Percentiles rank a stretch among this genome's conserved stretches.
phyloP scores from a whole-genome alignment of 53 echinoderm and acorn worm genomes.

The Temnopleurus reevesii region DNA sequence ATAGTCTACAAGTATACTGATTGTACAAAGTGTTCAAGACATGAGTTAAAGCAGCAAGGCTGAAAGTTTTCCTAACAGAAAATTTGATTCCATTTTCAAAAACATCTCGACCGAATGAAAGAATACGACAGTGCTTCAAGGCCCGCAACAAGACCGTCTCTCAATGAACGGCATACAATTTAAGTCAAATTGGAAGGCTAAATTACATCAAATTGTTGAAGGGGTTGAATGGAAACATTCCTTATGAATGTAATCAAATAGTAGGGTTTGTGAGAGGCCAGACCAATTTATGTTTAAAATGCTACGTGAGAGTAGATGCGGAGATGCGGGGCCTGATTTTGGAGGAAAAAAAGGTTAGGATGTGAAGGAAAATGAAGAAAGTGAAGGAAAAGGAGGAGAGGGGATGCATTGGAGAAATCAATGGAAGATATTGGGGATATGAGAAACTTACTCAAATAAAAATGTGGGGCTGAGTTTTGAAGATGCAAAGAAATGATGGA shows the following conservation, averaged over 20 bases:
- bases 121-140: too few species aligned
- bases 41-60: too few species aligned
- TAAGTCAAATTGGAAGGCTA: background rate
- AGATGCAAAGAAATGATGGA: too few species aligned
- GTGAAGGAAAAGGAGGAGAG: background rate
- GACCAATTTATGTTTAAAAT: background rate
- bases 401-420: background rate
- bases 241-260: constrained; percentile 7
- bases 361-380: too few species aligned
- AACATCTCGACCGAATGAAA: too few species aligned
- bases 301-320: background rate
- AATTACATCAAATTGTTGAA: background rate
- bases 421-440: background rate
- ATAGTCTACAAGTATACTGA: too few species aligned
- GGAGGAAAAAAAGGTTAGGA: background rate
- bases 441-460: too few species aligned
- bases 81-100: too few species aligned
- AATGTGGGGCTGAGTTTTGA: too few species aligned
- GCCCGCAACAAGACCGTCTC: background rate
- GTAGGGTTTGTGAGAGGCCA: background rate
- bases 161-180: background rate
- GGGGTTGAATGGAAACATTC: background rate
- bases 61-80: too few species aligned
- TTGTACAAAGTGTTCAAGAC: too few species aligned
- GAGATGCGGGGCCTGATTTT: background rate